A percentile compares a stretch with the other conserved stretches of the same genome.
These are phyloP conservation scores for Hafferia zeledoni DNA, from an alignment of 2,797 vertebrate species.

Conservation along the genomic window DNA sequence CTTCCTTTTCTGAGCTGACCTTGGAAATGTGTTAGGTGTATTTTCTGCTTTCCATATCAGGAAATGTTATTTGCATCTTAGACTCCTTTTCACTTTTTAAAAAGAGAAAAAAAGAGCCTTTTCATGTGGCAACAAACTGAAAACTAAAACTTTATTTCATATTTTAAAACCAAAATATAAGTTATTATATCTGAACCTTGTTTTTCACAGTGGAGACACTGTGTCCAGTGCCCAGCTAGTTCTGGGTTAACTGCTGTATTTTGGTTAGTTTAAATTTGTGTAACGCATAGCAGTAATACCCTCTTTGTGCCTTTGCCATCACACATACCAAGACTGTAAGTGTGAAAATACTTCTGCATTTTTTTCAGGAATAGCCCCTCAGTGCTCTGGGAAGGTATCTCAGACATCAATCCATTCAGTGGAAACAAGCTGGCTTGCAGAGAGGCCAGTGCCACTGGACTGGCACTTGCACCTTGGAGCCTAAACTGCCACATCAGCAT, in stretches of 20 bases:
- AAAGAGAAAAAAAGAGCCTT: neutral
- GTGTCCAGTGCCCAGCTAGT: neutral
- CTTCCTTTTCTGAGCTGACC: neutral
- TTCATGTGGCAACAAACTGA: neutral
- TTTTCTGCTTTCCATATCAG: conserved; percentile 3
- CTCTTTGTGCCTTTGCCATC: neutral
- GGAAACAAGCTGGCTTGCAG: neutral
- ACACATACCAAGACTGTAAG: neutral
- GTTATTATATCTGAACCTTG: neutral
- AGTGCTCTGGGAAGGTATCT: neutral
- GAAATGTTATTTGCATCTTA: neutral
- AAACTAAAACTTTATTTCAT: neutral
- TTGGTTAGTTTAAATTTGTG: neutral
- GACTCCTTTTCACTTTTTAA: neutral
- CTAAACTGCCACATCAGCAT: neutral
- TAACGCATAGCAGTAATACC: neutral
- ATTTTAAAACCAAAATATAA: neutral
- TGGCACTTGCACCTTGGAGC: neutral
- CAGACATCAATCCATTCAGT: neutral
- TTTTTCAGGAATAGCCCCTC: neutral
- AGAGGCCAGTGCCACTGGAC: neutral
- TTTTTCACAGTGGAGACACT: neutral
- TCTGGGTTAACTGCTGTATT: neutral
- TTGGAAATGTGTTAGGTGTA: neutral
- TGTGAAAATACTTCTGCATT: neutral